These are phyloP conservation scores for Sebastes iracundus DNA, from an alignment of 2,797 vertebrate genomes.

Conservation along the genomic window DNA sequence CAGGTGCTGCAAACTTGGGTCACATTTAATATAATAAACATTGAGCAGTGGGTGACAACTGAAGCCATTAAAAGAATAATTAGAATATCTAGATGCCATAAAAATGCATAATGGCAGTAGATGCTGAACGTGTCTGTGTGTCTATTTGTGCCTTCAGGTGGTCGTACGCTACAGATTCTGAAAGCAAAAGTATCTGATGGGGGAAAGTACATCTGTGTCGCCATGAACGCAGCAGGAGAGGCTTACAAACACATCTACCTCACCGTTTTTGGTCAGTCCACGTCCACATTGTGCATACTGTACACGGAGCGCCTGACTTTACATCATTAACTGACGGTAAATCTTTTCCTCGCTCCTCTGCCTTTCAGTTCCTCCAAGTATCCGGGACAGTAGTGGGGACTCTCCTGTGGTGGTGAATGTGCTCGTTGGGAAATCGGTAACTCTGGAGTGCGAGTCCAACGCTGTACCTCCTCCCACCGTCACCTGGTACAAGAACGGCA, in stretches of 20 bases:
- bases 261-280: slow-evolving; percentile 89
- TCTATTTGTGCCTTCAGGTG: slow-evolving; percentile 79
- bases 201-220: slow-evolving; percentile 92
- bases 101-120: background rate
- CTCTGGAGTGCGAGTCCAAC: slow-evolving; percentile 90
- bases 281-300: background rate
- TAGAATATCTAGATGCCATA: background rate
- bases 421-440: slow-evolving; percentile 82
- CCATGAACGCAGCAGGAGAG: slow-evolving; percentile 92
- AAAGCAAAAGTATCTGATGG: slow-evolving; percentile 89
- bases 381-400: slow-evolving; percentile 86
- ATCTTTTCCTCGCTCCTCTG: fast-evolving
- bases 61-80: background rate
- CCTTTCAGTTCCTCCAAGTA: slow-evolving; percentile 91
- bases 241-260: slow-evolving; percentile 89
- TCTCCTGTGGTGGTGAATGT: slow-evolving; percentile 86
- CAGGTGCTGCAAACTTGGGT: slow-evolving; percentile 80
- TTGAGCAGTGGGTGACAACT: background rate
- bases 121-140: background rate
- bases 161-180: slow-evolving; percentile 91
- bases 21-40: background rate
- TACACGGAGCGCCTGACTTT: background rate
- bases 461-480: slow-evolving; percentile 91
- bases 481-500: slow-evolving; percentile 95
- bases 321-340: background rate